These are phyloP conservation scores for Clistopyga incitator DNA, from an alignment of 2,888 invertebrate species.

Conservation along the genomic window DNA sequence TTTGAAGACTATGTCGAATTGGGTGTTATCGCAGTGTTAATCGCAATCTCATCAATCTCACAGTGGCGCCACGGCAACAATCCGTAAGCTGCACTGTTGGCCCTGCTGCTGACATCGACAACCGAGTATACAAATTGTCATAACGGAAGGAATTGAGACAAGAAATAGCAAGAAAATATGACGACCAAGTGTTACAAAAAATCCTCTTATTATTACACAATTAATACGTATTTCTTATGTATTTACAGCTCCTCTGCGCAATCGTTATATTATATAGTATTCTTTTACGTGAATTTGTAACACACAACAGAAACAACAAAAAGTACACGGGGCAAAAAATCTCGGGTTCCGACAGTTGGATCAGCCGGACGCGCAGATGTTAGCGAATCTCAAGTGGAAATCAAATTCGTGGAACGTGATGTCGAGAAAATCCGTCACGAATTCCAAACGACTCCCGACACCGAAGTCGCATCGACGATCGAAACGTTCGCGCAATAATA, in stretches of 20 bases:
- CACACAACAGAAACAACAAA: not conserved
- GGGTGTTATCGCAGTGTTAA: constrained; percentile 67
- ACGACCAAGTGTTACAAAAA: constrained; percentile 42
- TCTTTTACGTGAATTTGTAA: constrained; percentile 47
- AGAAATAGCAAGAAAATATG: constrained; percentile 15
- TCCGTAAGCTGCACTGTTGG: not conserved
- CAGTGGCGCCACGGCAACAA: constrained; percentile 21
- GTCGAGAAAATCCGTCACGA: not conserved
- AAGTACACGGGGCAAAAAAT: constrained; percentile 23
- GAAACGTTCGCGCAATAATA: not conserved
- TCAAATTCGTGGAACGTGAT: constrained; percentile 7
- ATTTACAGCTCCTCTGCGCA: constrained; percentile 40
- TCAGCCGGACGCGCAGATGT: constrained; percentile 40
- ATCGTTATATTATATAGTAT: constrained; percentile 50
- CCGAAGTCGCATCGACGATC: not conserved
- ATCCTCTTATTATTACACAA: constrained; percentile 41
- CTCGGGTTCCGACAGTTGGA: constrained; percentile 50
- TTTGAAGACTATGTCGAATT: constrained; percentile 41
- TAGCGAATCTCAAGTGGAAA: constrained; percentile 19
- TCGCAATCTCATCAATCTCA: constrained; percentile 63
- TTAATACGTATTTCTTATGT: constrained; percentile 59
- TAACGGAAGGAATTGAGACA: constrained; percentile 29
- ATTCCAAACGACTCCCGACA: not conserved
- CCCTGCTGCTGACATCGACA: not conserved
- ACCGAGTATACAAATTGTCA: constrained; percentile 7